Percentiles rank a stretch among this genome's conserved stretches.
Conservation (phyloP, 2,113 vertebrate species). For the Pycnonotus jocosus region DNA sequence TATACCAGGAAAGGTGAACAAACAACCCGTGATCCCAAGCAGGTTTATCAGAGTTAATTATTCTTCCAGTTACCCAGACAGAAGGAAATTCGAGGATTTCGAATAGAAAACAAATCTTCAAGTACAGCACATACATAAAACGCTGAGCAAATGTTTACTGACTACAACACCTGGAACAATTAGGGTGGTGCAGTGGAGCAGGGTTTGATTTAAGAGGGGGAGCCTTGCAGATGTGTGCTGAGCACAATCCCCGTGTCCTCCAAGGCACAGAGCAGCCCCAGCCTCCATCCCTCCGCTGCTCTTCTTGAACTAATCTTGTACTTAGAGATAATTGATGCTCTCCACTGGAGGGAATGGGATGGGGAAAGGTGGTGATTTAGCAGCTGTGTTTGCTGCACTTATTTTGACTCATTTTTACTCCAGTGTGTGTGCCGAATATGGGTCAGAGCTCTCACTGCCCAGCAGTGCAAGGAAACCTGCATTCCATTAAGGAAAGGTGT, state of each 20-base stretch:
- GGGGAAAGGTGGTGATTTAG: neutral
- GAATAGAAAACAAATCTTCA: conserved; percentile 39
- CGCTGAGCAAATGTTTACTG: conserved; percentile 34
- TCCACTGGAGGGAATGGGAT: neutral
- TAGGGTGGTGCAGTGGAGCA: conserved; percentile 16
- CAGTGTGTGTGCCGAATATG: neutral
- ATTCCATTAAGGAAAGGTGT: neutral
- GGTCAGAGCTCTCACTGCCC: neutral
- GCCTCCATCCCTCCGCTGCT: neutral
- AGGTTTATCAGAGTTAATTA: neutral
- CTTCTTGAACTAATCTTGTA: neutral
- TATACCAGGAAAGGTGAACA: neutral
- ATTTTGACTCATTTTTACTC: neutral
- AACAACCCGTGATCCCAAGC: neutral
- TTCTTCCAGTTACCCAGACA: neutral
- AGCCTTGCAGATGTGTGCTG: conserved; percentile 12
- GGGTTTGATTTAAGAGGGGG: conserved; percentile 24
- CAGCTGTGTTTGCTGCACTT: neutral
- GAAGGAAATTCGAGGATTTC: neutral
- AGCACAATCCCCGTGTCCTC: conserved; percentile 20
- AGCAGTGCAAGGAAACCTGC: neutral
- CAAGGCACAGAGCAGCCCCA: neutral
- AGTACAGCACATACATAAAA: conserved; percentile 22
- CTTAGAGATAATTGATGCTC: neutral
- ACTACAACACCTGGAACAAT: conserved; percentile 65